Base-by-base conservation (phyloP, 2,797 vertebrate species). In the Sylvilagus floridanus region DNA sequence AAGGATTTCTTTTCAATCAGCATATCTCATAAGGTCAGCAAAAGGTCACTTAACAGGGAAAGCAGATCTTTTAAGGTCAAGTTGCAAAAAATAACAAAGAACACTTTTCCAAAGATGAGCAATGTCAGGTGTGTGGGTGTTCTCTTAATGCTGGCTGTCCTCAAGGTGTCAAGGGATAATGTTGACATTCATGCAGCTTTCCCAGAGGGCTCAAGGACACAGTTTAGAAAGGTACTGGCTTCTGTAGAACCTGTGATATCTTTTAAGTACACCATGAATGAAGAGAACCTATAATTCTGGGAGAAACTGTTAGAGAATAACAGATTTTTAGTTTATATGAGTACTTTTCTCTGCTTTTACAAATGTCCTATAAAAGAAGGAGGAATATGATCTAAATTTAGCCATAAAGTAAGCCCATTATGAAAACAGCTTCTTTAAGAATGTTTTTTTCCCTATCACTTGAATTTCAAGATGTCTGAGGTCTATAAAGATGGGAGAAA, bases 1-100 rank as follows among this genome's bases (percentile, higher is more conserved):
- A 96, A 79, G 76, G 52, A 22, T 94, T 96, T 97, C 95, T 54
- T 52, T 60, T 24, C 0, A 1, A 75, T 97, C 78, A 93, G 37
- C 91, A 86, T 92, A 88, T 95, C 94, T 96, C 78, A 96, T 93
- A 96, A 96, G 97, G 66, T 72, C 69, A 88, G 28, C 75, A 66
- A 88, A 98, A 97, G 96, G 95, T 97, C 91, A 50, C 21, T 83
- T 24, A 77, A 19, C 65, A 50, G 92, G 92, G 89, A 47, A 37
- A 73, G 69, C 75, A 97, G 81, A 91, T 5, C 42, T 94, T 79
- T 94, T 84, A 92, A 81, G 22, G 30, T 50, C 24, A 8, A 79
- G 2, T 22, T 42, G 52, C 47, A 92, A 97, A 95, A 50, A 24
- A 54, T 0, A 9, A 97, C 60, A 65, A 95, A 96, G 84, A 93